These are phyloP conservation scores for Torymus texanus DNA, from an alignment of 2,888 invertebrate genomes.

Conservation along the genomic window DNA sequence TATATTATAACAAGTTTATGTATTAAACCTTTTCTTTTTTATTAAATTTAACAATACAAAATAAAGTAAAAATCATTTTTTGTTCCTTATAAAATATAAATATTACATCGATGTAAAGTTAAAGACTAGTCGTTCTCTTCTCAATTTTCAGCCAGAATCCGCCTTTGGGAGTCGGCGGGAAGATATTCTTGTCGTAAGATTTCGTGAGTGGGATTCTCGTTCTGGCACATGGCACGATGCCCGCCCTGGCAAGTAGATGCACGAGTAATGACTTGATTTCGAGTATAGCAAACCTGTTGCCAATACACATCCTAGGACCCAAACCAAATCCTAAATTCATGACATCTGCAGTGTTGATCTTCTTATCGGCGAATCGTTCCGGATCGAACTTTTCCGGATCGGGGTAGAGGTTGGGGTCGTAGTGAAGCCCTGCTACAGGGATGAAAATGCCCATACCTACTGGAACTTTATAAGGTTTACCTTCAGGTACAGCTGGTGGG, in stretches of 20 bases:
- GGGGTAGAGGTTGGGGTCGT: slow-evolving; percentile 69
- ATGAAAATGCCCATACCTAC: slow-evolving; percentile 67
- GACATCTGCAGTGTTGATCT: slow-evolving; percentile 47
- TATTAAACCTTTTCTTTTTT: no score
- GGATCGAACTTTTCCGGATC: slow-evolving; percentile 74
- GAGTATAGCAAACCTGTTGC: slow-evolving; percentile 73
- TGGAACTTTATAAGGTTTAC: slow-evolving; percentile 65
- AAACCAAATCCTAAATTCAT: slow-evolving; percentile 64
- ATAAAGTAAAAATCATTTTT: no score
- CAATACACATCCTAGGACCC: slow-evolving; percentile 68
- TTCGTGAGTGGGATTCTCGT: slow-evolving; percentile 72
- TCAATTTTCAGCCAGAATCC: slow-evolving; percentile 42
- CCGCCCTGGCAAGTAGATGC: slow-evolving; percentile 60
- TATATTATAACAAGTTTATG: no score
- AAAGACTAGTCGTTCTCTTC: neutral
- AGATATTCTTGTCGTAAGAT: slow-evolving; percentile 14
- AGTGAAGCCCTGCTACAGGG: slow-evolving; percentile 70
- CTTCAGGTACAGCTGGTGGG: slow-evolving; percentile 66
- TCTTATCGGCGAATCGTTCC: slow-evolving; percentile 64
- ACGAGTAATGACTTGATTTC: slow-evolving; percentile 63
- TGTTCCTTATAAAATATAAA: no score
- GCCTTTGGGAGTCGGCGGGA: slow-evolving; percentile 9
- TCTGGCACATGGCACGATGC: slow-evolving; percentile 68
- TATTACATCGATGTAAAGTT: neutral
- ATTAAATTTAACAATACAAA: no score